A percentile compares a stretch with the other conserved stretches of the same genome.
Evolutionary conservation across 2,888 invertebrate species (phyloP).

Genomic region (Polietes domitor): DNA sequence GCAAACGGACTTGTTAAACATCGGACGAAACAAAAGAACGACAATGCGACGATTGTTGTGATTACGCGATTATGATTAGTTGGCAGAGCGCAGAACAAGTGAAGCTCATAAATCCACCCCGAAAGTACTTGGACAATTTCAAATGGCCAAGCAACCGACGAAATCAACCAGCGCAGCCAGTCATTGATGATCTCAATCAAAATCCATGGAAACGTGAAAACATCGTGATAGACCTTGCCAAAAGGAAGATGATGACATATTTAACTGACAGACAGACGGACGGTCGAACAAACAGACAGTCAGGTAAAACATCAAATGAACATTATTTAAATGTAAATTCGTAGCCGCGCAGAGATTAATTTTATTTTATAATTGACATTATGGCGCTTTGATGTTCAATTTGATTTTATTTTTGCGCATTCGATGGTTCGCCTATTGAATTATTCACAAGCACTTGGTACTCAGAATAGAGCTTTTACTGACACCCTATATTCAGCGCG

Average conservation of each 20-base stretch:
- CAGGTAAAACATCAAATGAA: slow-evolving; percentile 6
- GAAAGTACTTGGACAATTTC: slow-evolving; percentile 23
- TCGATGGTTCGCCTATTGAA: slow-evolving; percentile 21
- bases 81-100: slow-evolving; percentile 32
- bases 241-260: slow-evolving; percentile 47
- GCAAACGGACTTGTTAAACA: slow-evolving; percentile 60
- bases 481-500: too few species aligned
- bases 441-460: slow-evolving; percentile 40
- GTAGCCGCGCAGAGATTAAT: background rate
- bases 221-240: background rate
- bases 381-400: slow-evolving; percentile 52
- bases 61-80: slow-evolving; percentile 33
- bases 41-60: slow-evolving; percentile 10
- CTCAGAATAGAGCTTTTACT: too few species aligned
- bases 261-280: slow-evolving; percentile 32
- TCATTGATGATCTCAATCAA: slow-evolving; percentile 49
- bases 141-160: background rate
- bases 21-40: slow-evolving; percentile 35
- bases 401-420: slow-evolving; percentile 55
- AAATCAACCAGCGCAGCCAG: too few species aligned
- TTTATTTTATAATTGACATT: slow-evolving; percentile 41
- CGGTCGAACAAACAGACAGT: background rate
- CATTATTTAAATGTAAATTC: background rate
- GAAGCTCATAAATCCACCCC: slow-evolving; percentile 55
- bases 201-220: slow-evolving; percentile 21